Evolutionary conservation across 2,888 invertebrate species (phyloP), one percentile per base, ranked within the genome.

Genomic region (Nomada fucata): DNA sequence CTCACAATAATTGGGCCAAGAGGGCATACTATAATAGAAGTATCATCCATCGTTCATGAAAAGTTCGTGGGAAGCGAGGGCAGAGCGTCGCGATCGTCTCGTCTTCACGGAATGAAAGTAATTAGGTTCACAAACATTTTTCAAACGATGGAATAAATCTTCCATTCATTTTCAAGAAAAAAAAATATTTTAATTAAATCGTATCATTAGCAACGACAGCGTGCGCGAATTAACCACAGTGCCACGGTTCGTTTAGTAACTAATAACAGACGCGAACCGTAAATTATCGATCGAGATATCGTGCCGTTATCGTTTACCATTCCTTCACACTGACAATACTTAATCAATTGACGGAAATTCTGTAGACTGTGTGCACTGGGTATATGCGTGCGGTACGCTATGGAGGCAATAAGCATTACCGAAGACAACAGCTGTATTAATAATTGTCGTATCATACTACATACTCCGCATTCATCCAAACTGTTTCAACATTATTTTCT

Each of bases 1-100:
- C 59, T 36, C 23, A 23, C 23, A 23, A 23, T 42, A 81, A 76
- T 72, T 72, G 26, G 82, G 76, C 76, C 76, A 82, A n/a, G 72
- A 9, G 60, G 42, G 10, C 71, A 42, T 20, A 9, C n/a, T 23
- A 44, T 11, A 44, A 44, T 29, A 42, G 29, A 61, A 50, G 50
- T 67, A 26, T 15, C 47, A 11, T 42, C 15, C 13, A 47, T 59
- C 52, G 26, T 29, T 29, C 47, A 47, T 65, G 44, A 67, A 71
- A 73, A 73, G 64, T 73, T 60, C 10, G 29, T n/a, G 47, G 3
- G 23, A 59, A 60, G 47, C 36, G 44, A 42, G 72, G 18, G 10
- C 13, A 7, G 29, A 29, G 29, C 29, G 55, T 50, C 55, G 57
- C 10, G 2, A 60, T 15, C 15, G n/a, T 23, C 55, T 29, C 61